Evolutionary conservation across 1,140 invertebrate species (phyloP).

Genomic region (Musca vetustissima): DNA sequence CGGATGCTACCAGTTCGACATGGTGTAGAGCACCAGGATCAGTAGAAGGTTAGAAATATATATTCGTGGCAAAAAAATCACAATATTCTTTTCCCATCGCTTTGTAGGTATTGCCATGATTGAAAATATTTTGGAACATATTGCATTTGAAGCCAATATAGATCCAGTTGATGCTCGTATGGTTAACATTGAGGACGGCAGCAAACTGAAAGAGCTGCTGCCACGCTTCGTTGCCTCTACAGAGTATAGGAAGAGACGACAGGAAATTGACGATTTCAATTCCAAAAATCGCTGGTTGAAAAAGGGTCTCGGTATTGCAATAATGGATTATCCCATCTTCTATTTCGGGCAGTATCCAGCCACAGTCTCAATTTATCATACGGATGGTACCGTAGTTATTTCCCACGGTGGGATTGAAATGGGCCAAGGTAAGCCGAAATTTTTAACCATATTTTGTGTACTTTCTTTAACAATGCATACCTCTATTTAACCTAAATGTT

Average conservation of each 20-base stretch:
- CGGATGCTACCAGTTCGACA: conserved; percentile 67
- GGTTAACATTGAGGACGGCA: conserved; percentile 61
- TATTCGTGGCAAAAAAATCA: background rate
- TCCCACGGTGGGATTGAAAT: conserved; percentile 71
- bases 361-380: conserved; percentile 66
- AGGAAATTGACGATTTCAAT: conserved; percentile 62
- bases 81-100: background rate
- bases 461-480: no score
- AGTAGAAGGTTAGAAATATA: conserved; percentile 57
- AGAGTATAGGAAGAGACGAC: conserved; percentile 60
- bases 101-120: conserved; percentile 60
- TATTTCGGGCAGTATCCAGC: conserved; percentile 60
- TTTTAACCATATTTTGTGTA: background rate
- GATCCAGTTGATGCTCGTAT: conserved; percentile 71
- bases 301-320: conserved; percentile 61
- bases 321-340: conserved; percentile 62
- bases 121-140: conserved; percentile 81
- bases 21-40: conserved; percentile 66
- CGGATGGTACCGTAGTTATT: conserved; percentile 69
- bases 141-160: conserved; percentile 65
- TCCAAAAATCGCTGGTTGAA: conserved; percentile 69
- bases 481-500: no score
- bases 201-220: conserved; percentile 52
- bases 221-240: conserved; percentile 42
- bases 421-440: conserved; percentile 64